Evolutionary conservation across 1,140 invertebrate genomes (phyloP), one percentile per base, ranked within the genome.

Genomic region (Heliothis subflexa): DNA sequence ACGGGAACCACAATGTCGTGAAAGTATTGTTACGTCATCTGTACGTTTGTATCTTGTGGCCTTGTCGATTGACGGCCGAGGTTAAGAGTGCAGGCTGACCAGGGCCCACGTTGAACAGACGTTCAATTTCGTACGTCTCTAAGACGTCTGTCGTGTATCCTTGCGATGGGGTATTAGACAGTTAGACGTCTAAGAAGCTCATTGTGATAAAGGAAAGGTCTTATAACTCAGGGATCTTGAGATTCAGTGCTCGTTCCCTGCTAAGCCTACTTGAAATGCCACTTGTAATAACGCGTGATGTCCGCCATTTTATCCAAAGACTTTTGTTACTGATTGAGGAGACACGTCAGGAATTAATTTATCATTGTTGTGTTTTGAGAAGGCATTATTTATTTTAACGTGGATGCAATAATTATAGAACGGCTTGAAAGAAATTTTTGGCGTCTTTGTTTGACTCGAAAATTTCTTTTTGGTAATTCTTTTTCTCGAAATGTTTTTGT

Each of bases 211-310:
- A 70, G 66, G 47, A n/a, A 61, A 61, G 21, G 21, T 61, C 66
- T 50, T 70, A 52, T n/a, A 21, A 25, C 33, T 50, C 49, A 14
- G 25, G 16, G 18, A 57, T 21, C 47, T 61, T 62, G 55, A 71
- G 21, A 61, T 78, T 71, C 77, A 78, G 16, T 33, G 21, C 21
- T 61, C 66, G 64, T 62, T 54, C 18, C 47, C 16, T 28, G 21
- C 25, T 61, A 71, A 78, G 54, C 77, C 25, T 50, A 13, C 40
- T 40, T 49, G 71, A 78, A 78, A 72, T 61, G 66, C 16, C 47
- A 45, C 21, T 40, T 21, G 55, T 40, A 77, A 55, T 76, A 59
- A 78, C 49, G 18, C 40, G 45, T 33, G 18, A 70, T 62, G 66
- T 61, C 10, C 21, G 40, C 28, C 11, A 62, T 71, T 71, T 40